Evolutionary conservation across 2,113 vertebrate species (phyloP).

Genomic region (Hemibagrus wyckioides): DNA sequence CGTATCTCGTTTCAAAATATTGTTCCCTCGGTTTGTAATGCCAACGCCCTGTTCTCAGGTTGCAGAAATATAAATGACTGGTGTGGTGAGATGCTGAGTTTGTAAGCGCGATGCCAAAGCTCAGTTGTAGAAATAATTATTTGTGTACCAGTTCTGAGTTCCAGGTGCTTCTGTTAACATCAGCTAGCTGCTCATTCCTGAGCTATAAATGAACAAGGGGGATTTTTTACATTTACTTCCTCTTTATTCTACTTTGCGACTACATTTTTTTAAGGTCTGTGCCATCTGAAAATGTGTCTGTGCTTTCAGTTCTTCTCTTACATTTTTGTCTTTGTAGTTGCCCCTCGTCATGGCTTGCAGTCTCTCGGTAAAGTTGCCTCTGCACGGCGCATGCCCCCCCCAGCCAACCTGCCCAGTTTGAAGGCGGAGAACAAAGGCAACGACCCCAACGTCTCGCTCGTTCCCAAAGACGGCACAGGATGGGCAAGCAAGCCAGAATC

Average conservation of each 20-base stretch:
- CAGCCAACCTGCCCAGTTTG: conserved; percentile 93
- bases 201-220: conserved; percentile 48
- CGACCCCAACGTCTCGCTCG: conserved; percentile 93
- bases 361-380: conserved; percentile 97
- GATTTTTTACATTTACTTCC: conserved; percentile 3
- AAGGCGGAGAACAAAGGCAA: conserved; percentile 98
- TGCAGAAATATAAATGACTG: conserved; percentile 7
- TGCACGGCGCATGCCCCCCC: conserved; percentile 93
- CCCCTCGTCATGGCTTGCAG: conserved; percentile 95
- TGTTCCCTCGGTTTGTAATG: background rate
- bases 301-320: background rate
- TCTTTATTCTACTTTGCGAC: too few species aligned
- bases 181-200: background rate
- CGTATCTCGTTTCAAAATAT: background rate
- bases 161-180: background rate
- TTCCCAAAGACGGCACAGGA: conserved; percentile 98
- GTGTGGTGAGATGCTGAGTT: background rate
- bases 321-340: conserved; percentile 70
- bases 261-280: conserved; percentile 36
- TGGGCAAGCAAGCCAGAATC: conserved; percentile 97
- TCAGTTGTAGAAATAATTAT: background rate
- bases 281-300: conserved; percentile 51
- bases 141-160: background rate
- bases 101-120: background rate
- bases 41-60: background rate